Evolutionary conservation across 2,888 invertebrate species (phyloP).

Genomic region (Thereva unica): DNA sequence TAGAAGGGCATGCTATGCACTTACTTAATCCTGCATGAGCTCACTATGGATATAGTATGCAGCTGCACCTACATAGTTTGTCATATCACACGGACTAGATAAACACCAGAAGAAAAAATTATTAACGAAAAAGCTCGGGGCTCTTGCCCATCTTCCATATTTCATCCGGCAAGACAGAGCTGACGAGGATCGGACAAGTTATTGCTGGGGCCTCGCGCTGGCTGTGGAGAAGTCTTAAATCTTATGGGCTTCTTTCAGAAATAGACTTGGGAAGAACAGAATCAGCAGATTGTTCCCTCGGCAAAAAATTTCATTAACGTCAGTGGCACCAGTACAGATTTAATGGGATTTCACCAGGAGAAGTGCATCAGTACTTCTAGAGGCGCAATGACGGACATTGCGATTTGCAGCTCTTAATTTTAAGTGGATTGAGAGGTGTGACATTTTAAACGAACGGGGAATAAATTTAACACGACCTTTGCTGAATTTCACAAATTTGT

Average conservation of each 20-base stretch:
- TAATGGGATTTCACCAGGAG: neutral
- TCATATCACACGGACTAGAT: slow-evolving; percentile 3
- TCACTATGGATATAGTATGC: neutral
- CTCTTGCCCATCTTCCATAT: slow-evolving; percentile 9
- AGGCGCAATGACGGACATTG: no score
- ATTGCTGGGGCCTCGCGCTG: neutral
- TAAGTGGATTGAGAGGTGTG: no score
- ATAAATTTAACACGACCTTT: slow-evolving; percentile 16
- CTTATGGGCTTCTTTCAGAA: neutral
- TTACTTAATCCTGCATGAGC: no score
- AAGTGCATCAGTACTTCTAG: slow-evolving; percentile 5
- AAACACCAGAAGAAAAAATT: slow-evolving; percentile 27
- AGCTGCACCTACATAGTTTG: slow-evolving; percentile 1
- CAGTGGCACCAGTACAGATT: slow-evolving; percentile 10
- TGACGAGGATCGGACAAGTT: slow-evolving; percentile 5
- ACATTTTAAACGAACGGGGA: slow-evolving; percentile 9
- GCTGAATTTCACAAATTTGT: slow-evolving; percentile 33
- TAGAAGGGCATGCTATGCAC: no score
- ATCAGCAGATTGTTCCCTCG: slow-evolving; percentile 11
- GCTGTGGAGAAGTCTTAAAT: slow-evolving; percentile 17
- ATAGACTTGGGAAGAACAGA: no score
- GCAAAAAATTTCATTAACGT: slow-evolving; percentile 34
- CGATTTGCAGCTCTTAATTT: no score
- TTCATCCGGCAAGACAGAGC: slow-evolving; percentile 27
- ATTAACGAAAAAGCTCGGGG: slow-evolving; percentile 17